phyloP scores from a whole-genome alignment of 2,797 vertebrate genomes.

The Carduelis carduelis region DNA sequence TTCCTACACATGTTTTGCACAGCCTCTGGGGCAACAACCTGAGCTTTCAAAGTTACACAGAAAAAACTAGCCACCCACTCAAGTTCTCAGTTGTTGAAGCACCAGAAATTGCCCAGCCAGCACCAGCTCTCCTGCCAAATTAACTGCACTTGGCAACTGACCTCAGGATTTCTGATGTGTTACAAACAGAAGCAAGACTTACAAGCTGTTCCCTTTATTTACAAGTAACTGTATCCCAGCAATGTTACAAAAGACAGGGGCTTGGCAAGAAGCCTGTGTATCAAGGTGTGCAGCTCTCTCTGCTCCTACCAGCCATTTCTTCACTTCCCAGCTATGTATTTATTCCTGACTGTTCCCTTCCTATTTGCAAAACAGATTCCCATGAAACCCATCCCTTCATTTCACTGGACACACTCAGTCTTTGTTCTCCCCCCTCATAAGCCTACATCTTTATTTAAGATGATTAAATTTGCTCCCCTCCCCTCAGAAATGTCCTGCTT shows the following conservation, averaged over 20 bases:
- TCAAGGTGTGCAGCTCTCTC: background rate
- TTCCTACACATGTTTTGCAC: background rate
- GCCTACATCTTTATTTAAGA: background rate
- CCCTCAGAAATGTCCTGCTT: background rate
- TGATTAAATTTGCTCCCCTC: background rate
- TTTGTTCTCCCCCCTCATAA: background rate
- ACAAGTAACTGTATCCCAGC: background rate
- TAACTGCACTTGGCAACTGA: background rate
- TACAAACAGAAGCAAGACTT: slow-evolving; percentile 16
- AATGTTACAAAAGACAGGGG: background rate
- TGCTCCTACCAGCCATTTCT: background rate
- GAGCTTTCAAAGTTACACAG: background rate
- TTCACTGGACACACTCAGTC: background rate
- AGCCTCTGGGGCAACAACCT: background rate
- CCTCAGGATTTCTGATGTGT: background rate
- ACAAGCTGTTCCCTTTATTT: background rate
- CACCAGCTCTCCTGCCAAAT: background rate
- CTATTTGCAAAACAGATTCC: background rate
- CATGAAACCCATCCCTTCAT: background rate
- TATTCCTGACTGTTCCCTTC: background rate
- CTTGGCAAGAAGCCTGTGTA: background rate
- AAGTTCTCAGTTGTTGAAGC: background rate
- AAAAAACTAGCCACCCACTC: background rate
- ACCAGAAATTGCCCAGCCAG: background rate
- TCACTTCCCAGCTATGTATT: background rate